These are phyloP conservation scores for Labia minor DNA, from an alignment of 2,888 invertebrate species.

Conservation along the genomic window DNA sequence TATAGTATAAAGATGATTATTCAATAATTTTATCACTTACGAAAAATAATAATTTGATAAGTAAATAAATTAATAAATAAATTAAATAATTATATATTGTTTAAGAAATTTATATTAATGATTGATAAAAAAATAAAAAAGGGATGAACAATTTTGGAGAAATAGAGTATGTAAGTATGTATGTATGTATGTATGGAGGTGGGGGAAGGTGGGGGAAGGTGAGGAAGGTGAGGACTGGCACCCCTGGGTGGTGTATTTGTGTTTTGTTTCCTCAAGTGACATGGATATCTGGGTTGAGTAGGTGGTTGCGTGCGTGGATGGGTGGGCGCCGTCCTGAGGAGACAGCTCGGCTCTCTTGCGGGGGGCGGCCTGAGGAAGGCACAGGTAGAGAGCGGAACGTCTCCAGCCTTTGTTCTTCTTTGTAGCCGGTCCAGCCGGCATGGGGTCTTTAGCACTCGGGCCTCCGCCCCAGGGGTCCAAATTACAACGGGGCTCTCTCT, in stretches of 20 bases:
- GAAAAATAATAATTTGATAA: no score
- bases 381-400: not conserved
- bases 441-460: slow-evolving; percentile 4
- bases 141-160: no score
- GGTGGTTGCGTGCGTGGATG: not conserved
- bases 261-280: not conserved
- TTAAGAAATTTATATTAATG: no score
- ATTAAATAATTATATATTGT: no score
- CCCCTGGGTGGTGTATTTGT: not conserved
- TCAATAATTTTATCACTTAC: no score
- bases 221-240: no score
- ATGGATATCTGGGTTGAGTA: not conserved
- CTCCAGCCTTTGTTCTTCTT: not conserved
- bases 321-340: not conserved
- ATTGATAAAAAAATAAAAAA: no score
- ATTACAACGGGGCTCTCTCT: not conserved
- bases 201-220: no score
- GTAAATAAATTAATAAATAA: no score
- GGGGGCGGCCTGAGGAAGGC: not conserved
- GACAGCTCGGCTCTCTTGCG: not conserved
- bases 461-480: not conserved
- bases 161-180: no score
- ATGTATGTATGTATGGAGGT: no score
- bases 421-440: not conserved
- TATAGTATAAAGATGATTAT: no score